Evolutionary conservation across 35 echinoderm and acorn worm genomes (phyloP), one percentile per base, ranked within the genome.

Genomic region (Lytechinus variegatus): DNA sequence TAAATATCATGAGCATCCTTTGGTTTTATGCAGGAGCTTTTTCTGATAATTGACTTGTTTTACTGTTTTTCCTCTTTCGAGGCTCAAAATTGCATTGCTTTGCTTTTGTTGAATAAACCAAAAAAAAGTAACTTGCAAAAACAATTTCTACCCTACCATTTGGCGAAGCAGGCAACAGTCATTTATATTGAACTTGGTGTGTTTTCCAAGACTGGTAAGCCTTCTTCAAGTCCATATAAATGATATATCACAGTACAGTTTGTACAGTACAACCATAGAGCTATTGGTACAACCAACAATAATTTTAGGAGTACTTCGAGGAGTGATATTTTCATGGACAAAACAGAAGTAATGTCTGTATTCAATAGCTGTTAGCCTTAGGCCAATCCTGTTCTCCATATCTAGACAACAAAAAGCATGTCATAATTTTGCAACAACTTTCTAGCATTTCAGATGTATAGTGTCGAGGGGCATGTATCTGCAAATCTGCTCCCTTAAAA

Each of bases 1-100:
- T 79, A 79, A 79, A 79, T 79, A 79, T 79, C 66, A 79, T 79
- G 66, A 79, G 66, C 66, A 79, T 79, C 16, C 66, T 79, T 79
- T 79, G 66, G 66, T 79, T 79, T 79, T 79, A 24, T 79, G 66
- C 66, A n/a, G 66, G 66, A 79, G 66, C 66, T 7, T 79, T 79
- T 79, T 79, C 66, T 79, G 66, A 5, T 79, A 79, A 79, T 79
- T n/a, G 66, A 79, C 66, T 24, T n/a, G 66, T 13, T 44, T 79
- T 79, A 79, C 66, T 79, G 66, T 79, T 79, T 79, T 16, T 79
- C 8, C 66, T 79, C 66, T 24, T 79, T n/a, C 14, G 1, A 16
- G 13, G 24, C 33, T 44, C 33, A 71, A 13, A 66, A 71, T 71
- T 71, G 61, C 61, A 71, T 71, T 71, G 61, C 19, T 13, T 24